These are phyloP conservation scores for Arnoldichthys spilopterus DNA, from an alignment of 2,797 vertebrate species.

Conservation along the genomic window DNA sequence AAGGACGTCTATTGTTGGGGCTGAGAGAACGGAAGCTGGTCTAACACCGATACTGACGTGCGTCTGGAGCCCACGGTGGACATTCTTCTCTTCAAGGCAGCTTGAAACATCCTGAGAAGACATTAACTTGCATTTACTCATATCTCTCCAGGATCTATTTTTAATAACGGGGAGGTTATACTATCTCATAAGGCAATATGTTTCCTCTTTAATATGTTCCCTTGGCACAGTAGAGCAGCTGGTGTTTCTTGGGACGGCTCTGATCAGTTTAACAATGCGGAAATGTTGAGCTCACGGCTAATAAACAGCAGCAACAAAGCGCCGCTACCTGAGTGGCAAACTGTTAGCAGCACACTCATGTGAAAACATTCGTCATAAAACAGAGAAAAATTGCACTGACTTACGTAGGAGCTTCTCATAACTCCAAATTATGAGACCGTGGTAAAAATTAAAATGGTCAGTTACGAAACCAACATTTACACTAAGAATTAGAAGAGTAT, in stretches of 20 bases:
- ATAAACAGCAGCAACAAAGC: slow-evolving; percentile 47
- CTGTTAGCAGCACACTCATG: slow-evolving; percentile 1
- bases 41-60: slow-evolving; percentile 64
- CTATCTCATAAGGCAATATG: slow-evolving; percentile 43
- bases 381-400: slow-evolving; percentile 23
- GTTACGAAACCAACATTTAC: slow-evolving; percentile 38
- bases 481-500: slow-evolving; percentile 20
- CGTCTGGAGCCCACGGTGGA: slow-evolving; percentile 28
- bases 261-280: slow-evolving; percentile 50
- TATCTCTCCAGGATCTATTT: slow-evolving; percentile 56
- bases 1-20: slow-evolving; percentile 76
- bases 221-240: slow-evolving; percentile 25
- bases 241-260: slow-evolving; percentile 19
- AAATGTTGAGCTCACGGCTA: slow-evolving; percentile 61
- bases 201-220: slow-evolving; percentile 46
- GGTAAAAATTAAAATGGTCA: slow-evolving; percentile 34
- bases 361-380: slow-evolving; percentile 51
- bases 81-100: slow-evolving; percentile 41
- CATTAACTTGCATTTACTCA: slow-evolving; percentile 32
- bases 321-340: slow-evolving; percentile 35
- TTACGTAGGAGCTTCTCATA: slow-evolving; percentile 29
- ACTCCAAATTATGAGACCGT: slow-evolving; percentile 35
- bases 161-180: slow-evolving; percentile 49
- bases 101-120: slow-evolving; percentile 51
- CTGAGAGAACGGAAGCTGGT: slow-evolving; percentile 70